Evolutionary conservation across 2,888 invertebrate species (phyloP).

Genomic region (Apamea anceps): DNA sequence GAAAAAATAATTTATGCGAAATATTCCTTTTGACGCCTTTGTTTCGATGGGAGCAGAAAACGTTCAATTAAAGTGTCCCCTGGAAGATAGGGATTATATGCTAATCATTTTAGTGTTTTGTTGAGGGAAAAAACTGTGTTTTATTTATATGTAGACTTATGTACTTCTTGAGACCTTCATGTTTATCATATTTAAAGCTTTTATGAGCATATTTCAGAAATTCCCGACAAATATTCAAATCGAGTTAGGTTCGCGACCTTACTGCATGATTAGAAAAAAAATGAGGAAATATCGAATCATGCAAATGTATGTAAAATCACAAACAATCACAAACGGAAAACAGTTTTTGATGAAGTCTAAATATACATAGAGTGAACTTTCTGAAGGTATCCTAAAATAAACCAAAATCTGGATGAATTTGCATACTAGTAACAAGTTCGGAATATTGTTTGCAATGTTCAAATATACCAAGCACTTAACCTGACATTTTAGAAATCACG

Average conservation of each 20-base stretch:
- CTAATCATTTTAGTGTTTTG: conserved; percentile 62
- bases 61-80: conserved; percentile 84
- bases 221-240: neutral
- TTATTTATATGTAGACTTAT: conserved; percentile 15
- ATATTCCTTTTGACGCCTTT: conserved; percentile 88
- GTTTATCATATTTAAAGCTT: neutral
- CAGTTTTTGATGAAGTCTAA: neutral
- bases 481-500: conserved; percentile 53
- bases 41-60: conserved; percentile 79
- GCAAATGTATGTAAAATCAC: neutral
- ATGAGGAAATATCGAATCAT: neutral
- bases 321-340: neutral
- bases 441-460: conserved; percentile 28
- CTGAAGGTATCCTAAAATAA: conserved; percentile 22
- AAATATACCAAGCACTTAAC: conserved; percentile 45
- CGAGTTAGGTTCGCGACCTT: neutral
- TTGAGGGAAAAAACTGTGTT: conserved; percentile 18
- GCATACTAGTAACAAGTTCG: conserved; percentile 32
- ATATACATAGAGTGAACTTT: conserved; percentile 16
- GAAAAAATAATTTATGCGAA: conserved; percentile 87
- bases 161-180: neutral
- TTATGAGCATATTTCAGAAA: neutral
- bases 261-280: neutral
- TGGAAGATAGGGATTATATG: conserved; percentile 59
- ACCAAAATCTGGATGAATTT: conserved; percentile 35